Base-by-base conservation (phyloP, 2,113 vertebrate species). In the Gobius niger region DNA sequence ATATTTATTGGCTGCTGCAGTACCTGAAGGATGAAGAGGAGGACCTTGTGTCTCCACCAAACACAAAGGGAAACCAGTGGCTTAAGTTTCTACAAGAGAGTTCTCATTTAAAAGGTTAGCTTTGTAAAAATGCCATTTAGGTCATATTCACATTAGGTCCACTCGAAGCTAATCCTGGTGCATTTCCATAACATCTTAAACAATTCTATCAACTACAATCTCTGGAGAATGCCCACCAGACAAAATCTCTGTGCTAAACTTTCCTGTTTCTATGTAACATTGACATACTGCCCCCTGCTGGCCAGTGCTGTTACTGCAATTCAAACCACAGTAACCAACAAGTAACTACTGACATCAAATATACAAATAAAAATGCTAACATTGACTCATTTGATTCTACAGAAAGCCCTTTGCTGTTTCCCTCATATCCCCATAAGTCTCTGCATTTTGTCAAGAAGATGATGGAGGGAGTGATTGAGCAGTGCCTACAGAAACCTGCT, bases 21-120 rank as follows among this genome's bases (percentile, higher is more conserved):
- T 99, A 99, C 83, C 91, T 99, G 68, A 99, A 99, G 89, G 98
- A 99, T 74, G 97, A 99, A 90, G 98, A 99, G 62, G 98, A 99
- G 44, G 95, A 96, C 64, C 94, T 99, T 0, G 94, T 98, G 40
- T 98, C 97, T 16, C 96, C 97, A 1, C 96, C 96, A 49, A 98
- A 95, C 82, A 96, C 93, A 6, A 94, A 96, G 16, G 97, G 96
- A 68, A 99, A 99, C 85, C 96, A 98, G 77, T 99, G 98, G 98
- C 94, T 98, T 72, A 95, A 89, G 77, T 99, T 98, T 66, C 90
- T 98, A 72, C 93, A 98, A 72, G 93, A 92, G 15, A 98, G 94
- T 88, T 88, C 80, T 61, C 92, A 95, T 60, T 90, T 99, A 53
- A 98, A 97, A 94, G 96, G 98, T 96, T 89, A 70, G 44, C 44